Conservation (phyloP, 2,797 vertebrate genomes). For the Lophotriccus pileatus region DNA sequence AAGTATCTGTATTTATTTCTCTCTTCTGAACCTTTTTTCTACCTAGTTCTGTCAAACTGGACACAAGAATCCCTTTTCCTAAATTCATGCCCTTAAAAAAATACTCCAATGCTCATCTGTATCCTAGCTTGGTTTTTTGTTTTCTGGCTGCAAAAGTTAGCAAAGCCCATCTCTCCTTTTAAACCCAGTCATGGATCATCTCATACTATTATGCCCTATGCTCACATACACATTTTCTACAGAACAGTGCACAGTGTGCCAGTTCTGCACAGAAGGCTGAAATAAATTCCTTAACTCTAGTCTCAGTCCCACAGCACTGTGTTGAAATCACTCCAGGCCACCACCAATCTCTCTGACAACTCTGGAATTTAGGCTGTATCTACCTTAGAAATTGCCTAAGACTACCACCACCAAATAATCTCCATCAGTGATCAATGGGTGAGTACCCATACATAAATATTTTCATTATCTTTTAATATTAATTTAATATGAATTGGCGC, state of each 20-base stretch:
- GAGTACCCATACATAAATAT: neutral
- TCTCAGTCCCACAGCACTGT: neutral
- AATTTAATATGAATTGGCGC: accelerated
- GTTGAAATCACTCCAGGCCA: neutral
- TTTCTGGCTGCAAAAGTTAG: neutral
- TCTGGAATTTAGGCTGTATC: neutral
- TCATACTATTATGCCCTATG: neutral
- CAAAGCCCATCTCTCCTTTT: neutral
- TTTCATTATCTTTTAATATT: neutral
- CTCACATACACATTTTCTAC: neutral
- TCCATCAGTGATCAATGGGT: neutral
- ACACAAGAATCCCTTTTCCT: neutral
- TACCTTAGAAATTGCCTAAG: neutral
- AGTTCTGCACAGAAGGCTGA: neutral
- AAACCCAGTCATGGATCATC: neutral
- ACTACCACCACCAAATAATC: neutral
- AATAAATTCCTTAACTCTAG: neutral
- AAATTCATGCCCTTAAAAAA: neutral
- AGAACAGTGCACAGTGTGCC: neutral
- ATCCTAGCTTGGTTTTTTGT: neutral
- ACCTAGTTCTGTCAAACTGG: neutral
- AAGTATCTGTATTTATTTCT: neutral
- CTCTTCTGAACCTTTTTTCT: neutral
- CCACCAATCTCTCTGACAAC: neutral
- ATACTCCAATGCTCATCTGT: neutral